Conservation (phyloP, 2,797 vertebrate genomes). For the Gallinago nigripennis region DNA sequence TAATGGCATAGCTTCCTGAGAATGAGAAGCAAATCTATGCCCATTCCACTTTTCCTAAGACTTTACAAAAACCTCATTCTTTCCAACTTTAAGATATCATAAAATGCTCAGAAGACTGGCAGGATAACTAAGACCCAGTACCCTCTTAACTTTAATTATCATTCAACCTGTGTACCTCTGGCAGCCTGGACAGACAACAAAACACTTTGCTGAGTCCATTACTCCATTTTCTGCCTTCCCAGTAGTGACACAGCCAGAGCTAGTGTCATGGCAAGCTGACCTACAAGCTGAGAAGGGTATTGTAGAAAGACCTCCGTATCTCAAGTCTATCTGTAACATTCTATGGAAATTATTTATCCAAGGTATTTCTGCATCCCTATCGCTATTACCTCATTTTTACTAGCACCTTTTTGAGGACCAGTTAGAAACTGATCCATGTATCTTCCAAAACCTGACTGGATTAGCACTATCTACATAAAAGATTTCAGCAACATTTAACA, state of each 20-base stretch:
- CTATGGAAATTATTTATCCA: neutral
- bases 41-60: neutral
- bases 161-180: neutral
- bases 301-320: neutral
- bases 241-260: neutral
- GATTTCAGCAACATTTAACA: slow-evolving; percentile 11
- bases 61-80: neutral
- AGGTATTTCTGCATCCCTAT: neutral
- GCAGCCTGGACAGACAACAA: neutral
- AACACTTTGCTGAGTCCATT: neutral
- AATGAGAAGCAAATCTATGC: neutral
- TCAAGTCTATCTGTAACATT: neutral
- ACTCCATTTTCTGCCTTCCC: neutral
- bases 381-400: neutral
- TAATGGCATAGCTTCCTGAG: neutral
- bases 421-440: neutral
- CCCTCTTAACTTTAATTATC: neutral
- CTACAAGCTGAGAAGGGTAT: neutral
- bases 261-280: neutral
- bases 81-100: neutral
- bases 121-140: neutral
- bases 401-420: neutral
- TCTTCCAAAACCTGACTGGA: neutral
- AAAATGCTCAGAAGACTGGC: neutral
- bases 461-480: neutral